phyloP scores from a whole-genome alignment of 2,888 invertebrate species.

The Pollenia amentaria region DNA sequence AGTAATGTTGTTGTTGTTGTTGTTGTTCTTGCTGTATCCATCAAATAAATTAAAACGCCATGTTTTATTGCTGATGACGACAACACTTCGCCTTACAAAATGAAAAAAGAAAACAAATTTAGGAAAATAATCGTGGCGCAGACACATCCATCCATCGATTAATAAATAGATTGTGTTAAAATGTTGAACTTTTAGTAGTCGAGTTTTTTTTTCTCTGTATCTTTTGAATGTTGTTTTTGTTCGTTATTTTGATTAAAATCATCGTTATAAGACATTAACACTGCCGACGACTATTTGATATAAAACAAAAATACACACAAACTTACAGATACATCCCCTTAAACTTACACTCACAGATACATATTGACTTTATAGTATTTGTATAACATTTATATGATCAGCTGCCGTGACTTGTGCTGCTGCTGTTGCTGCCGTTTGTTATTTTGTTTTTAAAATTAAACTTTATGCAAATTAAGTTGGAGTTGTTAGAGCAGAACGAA shows the following conservation, averaged over 20 bases:
- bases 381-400: constrained; percentile 43
- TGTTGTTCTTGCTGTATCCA: constrained; percentile 36
- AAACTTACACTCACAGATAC: background rate
- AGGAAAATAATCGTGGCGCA: constrained; percentile 20
- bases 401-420: constrained; percentile 61
- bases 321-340: constrained; percentile 4
- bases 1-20: constrained; percentile 42
- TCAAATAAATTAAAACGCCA: constrained; percentile 70
- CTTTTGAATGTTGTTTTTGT: constrained; percentile 36
- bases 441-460: constrained; percentile 36
- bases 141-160: constrained; percentile 55
- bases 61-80: constrained; percentile 67
- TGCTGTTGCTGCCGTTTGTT: constrained; percentile 36
- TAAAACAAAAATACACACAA: background rate
- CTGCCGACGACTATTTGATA: constrained; percentile 55
- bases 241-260: constrained; percentile 69
- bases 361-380: constrained; percentile 39
- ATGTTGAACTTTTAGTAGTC: constrained; percentile 55
- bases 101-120: background rate
- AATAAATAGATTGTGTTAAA: constrained; percentile 55
- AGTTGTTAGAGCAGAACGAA: constrained; percentile 77
- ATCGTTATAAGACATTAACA: constrained; percentile 66
- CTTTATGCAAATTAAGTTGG: constrained; percentile 69
- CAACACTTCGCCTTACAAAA: constrained; percentile 23
- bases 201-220: constrained; percentile 31